Conservation (phyloP, 2,888 invertebrate species). For the Seladonia tumulorum region DNA sequence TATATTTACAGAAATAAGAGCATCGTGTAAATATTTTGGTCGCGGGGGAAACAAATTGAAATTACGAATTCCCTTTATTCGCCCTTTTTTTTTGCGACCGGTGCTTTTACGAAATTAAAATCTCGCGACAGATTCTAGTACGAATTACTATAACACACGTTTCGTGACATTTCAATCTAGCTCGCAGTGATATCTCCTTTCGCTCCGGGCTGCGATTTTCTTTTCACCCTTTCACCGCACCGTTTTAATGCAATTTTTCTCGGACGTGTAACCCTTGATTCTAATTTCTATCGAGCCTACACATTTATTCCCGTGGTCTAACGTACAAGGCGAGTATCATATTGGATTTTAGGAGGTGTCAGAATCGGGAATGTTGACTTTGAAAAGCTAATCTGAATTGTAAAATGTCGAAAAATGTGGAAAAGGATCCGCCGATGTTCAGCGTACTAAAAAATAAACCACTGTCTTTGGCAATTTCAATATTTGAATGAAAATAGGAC, state of each 20-base stretch:
- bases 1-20: background rate
- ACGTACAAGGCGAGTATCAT: background rate
- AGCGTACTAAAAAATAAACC: background rate
- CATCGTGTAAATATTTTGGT: background rate
- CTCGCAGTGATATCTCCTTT: background rate
- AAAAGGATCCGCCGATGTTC: background rate
- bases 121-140: background rate
- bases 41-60: background rate
- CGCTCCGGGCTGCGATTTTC: background rate
- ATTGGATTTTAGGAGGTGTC: background rate
- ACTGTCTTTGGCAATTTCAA: background rate
- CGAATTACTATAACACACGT: background rate
- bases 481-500: background rate
- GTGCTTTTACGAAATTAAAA: slow-evolving; percentile 1
- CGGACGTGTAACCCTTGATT: background rate
- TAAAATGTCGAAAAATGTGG: slow-evolving; percentile 2
- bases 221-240: background rate
- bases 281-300: background rate
- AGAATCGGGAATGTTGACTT: background rate
- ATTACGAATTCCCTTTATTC: slow-evolving; percentile 6
- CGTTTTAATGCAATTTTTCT: background rate
- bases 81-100: background rate
- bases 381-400: background rate
- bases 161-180: background rate
- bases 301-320: background rate